phyloP scores from a whole-genome alignment of 1,140 invertebrate genomes.

The Delia radicum region DNA sequence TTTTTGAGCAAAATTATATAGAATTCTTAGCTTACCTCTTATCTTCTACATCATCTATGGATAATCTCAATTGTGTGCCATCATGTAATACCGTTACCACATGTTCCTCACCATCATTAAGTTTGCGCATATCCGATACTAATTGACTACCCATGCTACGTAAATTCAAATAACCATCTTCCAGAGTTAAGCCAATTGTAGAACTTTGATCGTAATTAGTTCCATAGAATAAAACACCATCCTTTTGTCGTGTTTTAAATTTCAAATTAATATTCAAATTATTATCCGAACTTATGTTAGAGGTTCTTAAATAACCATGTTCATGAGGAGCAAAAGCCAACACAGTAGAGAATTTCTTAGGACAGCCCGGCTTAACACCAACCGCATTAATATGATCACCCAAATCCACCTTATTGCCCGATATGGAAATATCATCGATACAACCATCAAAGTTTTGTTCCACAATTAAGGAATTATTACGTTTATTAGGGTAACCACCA shows the following conservation, averaged over 20 bases:
- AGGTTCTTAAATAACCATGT: conserved; percentile 67
- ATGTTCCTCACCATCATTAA: conserved; percentile 92
- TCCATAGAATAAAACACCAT: conserved; percentile 79
- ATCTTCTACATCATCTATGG: conserved; percentile 80
- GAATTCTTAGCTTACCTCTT: conserved; percentile 65
- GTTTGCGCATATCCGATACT: conserved; percentile 63
- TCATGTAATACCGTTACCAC: conserved; percentile 82
- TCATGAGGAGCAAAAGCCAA: conserved; percentile 57
- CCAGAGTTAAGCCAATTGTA: conserved; percentile 67
- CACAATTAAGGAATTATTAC: conserved; percentile 66
- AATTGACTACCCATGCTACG: conserved; percentile 68
- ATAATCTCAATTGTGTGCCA: conserved; percentile 65
- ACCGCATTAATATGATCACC: conserved; percentile 74
- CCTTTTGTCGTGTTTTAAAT: conserved; percentile 77
- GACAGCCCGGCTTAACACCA: conserved; percentile 83
- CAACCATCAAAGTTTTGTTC: conserved; percentile 89
- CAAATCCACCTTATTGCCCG: conserved; percentile 73
- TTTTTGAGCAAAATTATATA: no score
- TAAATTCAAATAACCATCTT: conserved; percentile 70
- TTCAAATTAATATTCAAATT: conserved; percentile 79
- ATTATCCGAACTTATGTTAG: conserved; percentile 62
- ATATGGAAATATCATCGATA: conserved; percentile 80
- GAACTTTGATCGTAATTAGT: conserved; percentile 65
- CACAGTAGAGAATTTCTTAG: conserved; percentile 61
- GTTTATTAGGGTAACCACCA: conserved; percentile 79